Evolutionary conservation across 2,113 vertebrate genomes (phyloP).

Genomic region (Blennius ocellaris): DNA sequence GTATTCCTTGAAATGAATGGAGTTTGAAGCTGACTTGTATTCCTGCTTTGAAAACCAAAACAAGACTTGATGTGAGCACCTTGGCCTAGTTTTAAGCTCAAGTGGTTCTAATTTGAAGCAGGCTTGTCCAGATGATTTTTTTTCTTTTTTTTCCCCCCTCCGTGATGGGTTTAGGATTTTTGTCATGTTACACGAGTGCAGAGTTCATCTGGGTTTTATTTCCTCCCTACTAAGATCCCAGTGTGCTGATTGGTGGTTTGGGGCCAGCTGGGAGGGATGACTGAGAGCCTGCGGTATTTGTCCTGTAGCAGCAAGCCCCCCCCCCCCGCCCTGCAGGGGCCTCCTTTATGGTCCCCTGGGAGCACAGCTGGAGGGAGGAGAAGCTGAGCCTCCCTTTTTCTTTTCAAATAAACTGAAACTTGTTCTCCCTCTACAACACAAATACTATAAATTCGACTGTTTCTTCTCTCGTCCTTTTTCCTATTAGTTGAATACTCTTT

Average conservation of each 20-base stretch:
- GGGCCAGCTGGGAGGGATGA: slow-evolving; percentile 77
- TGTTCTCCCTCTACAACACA: not conserved
- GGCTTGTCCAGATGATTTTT: slow-evolving; percentile 41
- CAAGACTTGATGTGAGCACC: slow-evolving; percentile 25
- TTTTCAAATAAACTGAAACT: slow-evolving; percentile 53
- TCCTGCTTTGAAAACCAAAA: slow-evolving; percentile 52
- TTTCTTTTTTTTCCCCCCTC: slow-evolving; percentile 29
- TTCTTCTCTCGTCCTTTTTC: too few relatives aligned
- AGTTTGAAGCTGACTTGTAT: slow-evolving; percentile 46
- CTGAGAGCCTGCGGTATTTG: slow-evolving; percentile 77
- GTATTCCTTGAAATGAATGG: slow-evolving; percentile 34
- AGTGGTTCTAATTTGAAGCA: slow-evolving; percentile 69
- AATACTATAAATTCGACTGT: too few relatives aligned
- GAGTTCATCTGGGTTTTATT: slow-evolving; percentile 84
- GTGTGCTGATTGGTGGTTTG: slow-evolving; percentile 67
- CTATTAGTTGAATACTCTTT: not conserved
- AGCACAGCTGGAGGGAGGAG: slow-evolving; percentile 78
- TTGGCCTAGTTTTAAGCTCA: slow-evolving; percentile 57
- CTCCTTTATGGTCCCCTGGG: slow-evolving; percentile 67
- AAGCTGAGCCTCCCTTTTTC: slow-evolving; percentile 54
- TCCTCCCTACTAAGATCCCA: slow-evolving; percentile 65
- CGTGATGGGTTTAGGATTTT: slow-evolving; percentile 70
- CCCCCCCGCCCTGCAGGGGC: slow-evolving; percentile 38
- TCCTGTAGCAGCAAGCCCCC: slow-evolving; percentile 62
- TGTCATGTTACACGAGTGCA: slow-evolving; percentile 76